A percentile compares a stretch with the other conserved stretches of the same genome.
Evolutionary conservation across 2,797 vertebrate genomes (phyloP).

Genomic region (Pseudocheirus occidentalis): DNA sequence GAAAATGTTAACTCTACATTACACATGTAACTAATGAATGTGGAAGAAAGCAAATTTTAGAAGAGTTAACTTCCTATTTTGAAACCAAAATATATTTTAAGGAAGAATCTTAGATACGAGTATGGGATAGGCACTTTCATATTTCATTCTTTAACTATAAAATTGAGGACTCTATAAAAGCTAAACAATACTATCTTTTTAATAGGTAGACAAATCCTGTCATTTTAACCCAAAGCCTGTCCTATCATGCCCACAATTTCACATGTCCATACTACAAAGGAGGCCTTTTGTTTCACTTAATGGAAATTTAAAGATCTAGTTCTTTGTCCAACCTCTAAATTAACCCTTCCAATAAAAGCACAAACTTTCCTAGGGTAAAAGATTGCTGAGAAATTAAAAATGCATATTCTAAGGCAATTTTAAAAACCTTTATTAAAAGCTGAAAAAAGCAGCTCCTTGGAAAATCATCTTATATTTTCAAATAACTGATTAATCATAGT

Average conservation of each 20-base stretch:
- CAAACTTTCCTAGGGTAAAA: constrained; percentile 56
- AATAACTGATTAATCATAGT: constrained; percentile 59
- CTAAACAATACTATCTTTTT: constrained; percentile 38
- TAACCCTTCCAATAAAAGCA: constrained; percentile 58
- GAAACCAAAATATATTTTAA: constrained; percentile 28
- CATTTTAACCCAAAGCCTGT: constrained; percentile 51
- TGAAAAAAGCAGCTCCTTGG: constrained; percentile 30
- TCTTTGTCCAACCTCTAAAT: constrained; percentile 59
- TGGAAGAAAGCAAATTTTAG: background rate
- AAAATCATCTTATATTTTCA: constrained; percentile 53
- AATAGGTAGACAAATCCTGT: constrained; percentile 22
- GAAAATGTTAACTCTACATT: background rate
- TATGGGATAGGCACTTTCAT: background rate
- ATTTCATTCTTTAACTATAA: background rate
- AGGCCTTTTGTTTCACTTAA: constrained; percentile 67
- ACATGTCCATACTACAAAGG: constrained; percentile 62
- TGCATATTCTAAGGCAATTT: constrained; percentile 36
- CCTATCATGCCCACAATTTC: constrained; percentile 52
- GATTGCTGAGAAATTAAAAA: constrained; percentile 26
- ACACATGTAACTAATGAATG: constrained; percentile 55
- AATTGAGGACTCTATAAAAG: background rate
- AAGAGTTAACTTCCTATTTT: constrained; percentile 8
- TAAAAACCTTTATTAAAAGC: constrained; percentile 39
- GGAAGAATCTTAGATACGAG: background rate
- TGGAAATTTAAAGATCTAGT: constrained; percentile 66